phyloP scores from a whole-genome alignment of 2,888 invertebrate species.

The Coenonympha arcania region DNA sequence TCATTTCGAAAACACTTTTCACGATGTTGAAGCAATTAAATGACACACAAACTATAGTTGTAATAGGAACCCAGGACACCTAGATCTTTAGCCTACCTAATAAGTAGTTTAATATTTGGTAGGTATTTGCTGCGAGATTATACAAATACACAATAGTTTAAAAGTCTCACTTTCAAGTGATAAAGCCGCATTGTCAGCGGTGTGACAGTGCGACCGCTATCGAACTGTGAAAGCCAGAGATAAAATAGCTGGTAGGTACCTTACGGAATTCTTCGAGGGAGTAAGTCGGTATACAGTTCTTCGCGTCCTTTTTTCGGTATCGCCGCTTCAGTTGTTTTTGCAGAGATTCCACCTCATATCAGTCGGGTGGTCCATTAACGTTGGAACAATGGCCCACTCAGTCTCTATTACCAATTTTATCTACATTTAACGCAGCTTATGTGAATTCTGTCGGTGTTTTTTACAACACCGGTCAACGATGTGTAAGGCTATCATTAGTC shows the following conservation, averaged over 20 bases:
- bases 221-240: constrained; percentile 67
- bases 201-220: constrained; percentile 61
- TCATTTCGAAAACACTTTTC: too few relatives aligned
- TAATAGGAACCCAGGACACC: too few relatives aligned
- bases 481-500: constrained; percentile 36
- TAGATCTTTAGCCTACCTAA: too few relatives aligned
- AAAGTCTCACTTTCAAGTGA: constrained; percentile 48
- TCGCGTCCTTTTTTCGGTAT: constrained; percentile 56
- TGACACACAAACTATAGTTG: too few relatives aligned
- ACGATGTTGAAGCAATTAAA: too few relatives aligned
- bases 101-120: too few relatives aligned
- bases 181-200: constrained; percentile 54
- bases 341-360: constrained; percentile 47
- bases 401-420: constrained; percentile 66
- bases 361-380: constrained; percentile 69
- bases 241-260: constrained; percentile 68
- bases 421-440: constrained; percentile 66
- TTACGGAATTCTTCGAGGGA: constrained; percentile 64
- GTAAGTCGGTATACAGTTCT: constrained; percentile 61
- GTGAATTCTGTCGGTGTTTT: constrained; percentile 55
- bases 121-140: too few relatives aligned
- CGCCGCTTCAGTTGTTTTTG: constrained; percentile 59
- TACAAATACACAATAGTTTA: constrained; percentile 29
- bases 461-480: constrained; percentile 40
- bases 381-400: constrained; percentile 66